phyloP scores from a whole-genome alignment of 2,113 vertebrate species.

The Malurus cyaneus region DNA sequence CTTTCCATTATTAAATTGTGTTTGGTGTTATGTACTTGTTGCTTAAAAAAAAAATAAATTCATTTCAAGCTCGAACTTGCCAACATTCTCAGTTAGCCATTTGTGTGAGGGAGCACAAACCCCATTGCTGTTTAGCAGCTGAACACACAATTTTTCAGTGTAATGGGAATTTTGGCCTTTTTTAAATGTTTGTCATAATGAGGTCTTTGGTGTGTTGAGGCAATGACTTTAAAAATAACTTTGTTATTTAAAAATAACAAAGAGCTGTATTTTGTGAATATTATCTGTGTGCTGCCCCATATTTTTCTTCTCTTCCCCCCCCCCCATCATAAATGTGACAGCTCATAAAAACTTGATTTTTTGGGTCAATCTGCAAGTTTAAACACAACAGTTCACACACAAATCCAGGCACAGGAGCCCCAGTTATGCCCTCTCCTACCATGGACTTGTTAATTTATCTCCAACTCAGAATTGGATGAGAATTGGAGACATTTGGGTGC shows the following conservation, averaged over 20 bases:
- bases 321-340: neutral
- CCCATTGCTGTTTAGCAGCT: neutral
- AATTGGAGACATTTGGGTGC: neutral
- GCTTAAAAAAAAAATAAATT: slow-evolving; percentile 47
- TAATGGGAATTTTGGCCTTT: neutral
- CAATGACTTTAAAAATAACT: too few relatives aligned
- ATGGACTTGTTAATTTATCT: neutral
- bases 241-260: neutral
- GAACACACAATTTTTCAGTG: neutral
- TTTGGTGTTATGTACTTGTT: slow-evolving; percentile 54
- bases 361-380: neutral
- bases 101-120: slow-evolving; percentile 45
- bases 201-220: neutral
- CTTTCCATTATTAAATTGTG: slow-evolving; percentile 67
- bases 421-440: neutral
- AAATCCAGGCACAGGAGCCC: neutral
- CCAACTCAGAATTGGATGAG: neutral
- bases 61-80: slow-evolving; percentile 55
- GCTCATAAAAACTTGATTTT: neutral
- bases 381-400: neutral
- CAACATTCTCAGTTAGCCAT: slow-evolving; percentile 31
- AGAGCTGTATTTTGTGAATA: neutral
- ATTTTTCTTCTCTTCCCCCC: neutral
- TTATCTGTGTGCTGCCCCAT: neutral
- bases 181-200: neutral